These are phyloP conservation scores for Drosophila birchii DNA, from an alignment of 2,888 invertebrate genomes.

Conservation along the genomic window DNA sequence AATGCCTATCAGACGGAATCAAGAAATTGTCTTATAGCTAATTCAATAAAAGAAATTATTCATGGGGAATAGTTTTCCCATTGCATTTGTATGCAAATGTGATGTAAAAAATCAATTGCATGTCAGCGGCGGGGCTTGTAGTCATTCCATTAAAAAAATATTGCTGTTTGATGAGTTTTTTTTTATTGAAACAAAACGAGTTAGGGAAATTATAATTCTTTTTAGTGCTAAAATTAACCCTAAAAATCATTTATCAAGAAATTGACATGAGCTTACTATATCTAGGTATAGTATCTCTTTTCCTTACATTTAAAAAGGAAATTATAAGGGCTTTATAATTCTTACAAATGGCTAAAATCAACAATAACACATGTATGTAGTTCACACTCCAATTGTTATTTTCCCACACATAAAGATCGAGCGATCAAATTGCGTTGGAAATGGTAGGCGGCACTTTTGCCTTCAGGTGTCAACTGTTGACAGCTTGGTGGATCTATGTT, in stretches of 20 bases:
- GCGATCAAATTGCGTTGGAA: constrained; percentile 9
- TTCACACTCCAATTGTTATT: constrained; percentile 2
- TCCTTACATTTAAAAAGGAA: not conserved
- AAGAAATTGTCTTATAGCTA: constrained; percentile 8
- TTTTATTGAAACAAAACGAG: constrained; percentile 1
- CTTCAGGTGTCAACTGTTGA: constrained; percentile 50
- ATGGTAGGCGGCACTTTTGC: not conserved
- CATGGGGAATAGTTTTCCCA: not conserved
- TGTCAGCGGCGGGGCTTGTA: not conserved
- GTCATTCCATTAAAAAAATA: not conserved
- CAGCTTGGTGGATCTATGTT: constrained; percentile 26
- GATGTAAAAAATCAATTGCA: constrained; percentile 2
- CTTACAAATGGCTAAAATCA: not conserved
- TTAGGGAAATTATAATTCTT: too few relatives aligned
- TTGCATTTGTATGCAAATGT: constrained; percentile 5
- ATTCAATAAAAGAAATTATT: constrained; percentile 13
- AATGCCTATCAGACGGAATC: constrained; percentile 8
- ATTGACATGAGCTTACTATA: too few relatives aligned
- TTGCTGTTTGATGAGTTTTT: not conserved
- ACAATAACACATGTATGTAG: not conserved
- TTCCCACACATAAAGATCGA: constrained; percentile 25
- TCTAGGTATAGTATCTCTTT: not conserved
- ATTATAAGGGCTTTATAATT: not conserved
- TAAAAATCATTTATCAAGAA: not conserved
- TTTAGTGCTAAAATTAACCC: not conserved